A percentile compares a stretch with the other conserved stretches of the same genome.
Evolutionary conservation across 92 coral and sea anemone species (phyloP).

Genomic region (Pocillopora meandrina): DNA sequence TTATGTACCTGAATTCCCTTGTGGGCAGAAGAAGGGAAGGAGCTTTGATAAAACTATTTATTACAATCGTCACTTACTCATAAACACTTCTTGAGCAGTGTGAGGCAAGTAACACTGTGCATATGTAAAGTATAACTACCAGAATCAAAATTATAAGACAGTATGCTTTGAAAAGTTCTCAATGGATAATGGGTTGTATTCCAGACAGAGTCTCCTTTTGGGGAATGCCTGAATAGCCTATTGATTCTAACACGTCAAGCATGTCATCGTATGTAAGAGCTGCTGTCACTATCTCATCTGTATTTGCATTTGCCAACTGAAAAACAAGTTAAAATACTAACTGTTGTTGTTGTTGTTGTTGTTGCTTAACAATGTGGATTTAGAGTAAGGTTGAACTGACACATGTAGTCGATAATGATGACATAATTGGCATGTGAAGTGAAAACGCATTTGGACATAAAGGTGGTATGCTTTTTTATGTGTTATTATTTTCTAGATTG

Average conservation of each 20-base stretch:
- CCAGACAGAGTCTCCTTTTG: slow-evolving; percentile 64
- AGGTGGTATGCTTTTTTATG: too few species aligned
- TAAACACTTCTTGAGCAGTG: too few species aligned
- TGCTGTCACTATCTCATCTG: slow-evolving; percentile 59
- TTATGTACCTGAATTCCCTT: too few species aligned
- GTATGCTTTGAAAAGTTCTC: not conserved
- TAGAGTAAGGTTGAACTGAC: not conserved
- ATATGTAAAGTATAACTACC: not conserved
- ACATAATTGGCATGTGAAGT: too few species aligned
- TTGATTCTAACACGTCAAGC: slow-evolving; percentile 58
- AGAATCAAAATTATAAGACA: not conserved
- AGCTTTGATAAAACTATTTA: too few species aligned
- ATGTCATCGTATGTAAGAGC: slow-evolving; percentile 51
- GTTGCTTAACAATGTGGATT: slow-evolving; percentile 11
- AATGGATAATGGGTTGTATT: slow-evolving; percentile 63
- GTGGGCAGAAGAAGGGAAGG: too few species aligned
- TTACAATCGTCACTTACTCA: too few species aligned
- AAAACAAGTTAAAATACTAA: slow-evolving; percentile 16
- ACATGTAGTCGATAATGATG: too few species aligned
- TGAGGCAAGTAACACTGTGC: too few species aligned
- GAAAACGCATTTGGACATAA: too few species aligned
- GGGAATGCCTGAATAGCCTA: slow-evolving; percentile 69
- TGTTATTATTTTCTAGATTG: too few species aligned
- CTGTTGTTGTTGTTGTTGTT: not conserved
- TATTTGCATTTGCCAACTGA: slow-evolving; percentile 50